Evolutionary conservation across 1,140 invertebrate genomes (phyloP).

Genomic region (Dryas iulia): DNA sequence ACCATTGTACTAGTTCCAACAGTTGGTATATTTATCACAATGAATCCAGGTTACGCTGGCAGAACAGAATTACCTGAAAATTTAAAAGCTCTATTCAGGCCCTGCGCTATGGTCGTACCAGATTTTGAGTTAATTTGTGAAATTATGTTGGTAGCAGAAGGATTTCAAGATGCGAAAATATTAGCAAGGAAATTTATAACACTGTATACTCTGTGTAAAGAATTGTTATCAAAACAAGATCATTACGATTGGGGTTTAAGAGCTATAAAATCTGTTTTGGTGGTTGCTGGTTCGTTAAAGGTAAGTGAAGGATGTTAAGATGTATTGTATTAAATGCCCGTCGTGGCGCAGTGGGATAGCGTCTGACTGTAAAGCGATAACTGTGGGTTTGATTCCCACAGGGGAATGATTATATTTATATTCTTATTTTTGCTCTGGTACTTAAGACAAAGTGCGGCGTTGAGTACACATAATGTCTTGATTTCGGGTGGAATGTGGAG

Average conservation of each 20-base stretch:
- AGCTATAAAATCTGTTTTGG: constrained; percentile 97
- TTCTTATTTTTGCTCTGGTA: too few species aligned
- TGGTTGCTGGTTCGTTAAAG: constrained; percentile 97
- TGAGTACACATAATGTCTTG: too few species aligned
- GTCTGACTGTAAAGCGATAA: too few species aligned
- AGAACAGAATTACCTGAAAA: constrained; percentile 94
- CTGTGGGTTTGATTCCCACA: too few species aligned
- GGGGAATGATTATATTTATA: too few species aligned
- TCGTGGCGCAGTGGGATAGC: too few species aligned
- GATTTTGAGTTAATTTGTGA: constrained; percentile 98
- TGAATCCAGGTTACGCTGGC: constrained; percentile 98
- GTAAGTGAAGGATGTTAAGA: constrained; percentile 65
- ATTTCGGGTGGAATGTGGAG: too few species aligned
- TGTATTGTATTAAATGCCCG: too few species aligned
- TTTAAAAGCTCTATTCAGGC: constrained; percentile 94
- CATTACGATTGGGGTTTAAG: constrained; percentile 98
- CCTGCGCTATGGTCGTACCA: constrained; percentile 98
- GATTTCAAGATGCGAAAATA: constrained; percentile 96
- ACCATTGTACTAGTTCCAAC: constrained; percentile 90
- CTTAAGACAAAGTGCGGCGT: too few species aligned
- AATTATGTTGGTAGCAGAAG: constrained; percentile 99
- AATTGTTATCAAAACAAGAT: constrained; percentile 97
- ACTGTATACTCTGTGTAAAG: constrained; percentile 96
- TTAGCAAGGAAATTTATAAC: constrained; percentile 98
- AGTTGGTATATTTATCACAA: constrained; percentile 98